Evolutionary conservation across 2,888 invertebrate species (phyloP).

Genomic region (Podotricha telesiphe): DNA sequence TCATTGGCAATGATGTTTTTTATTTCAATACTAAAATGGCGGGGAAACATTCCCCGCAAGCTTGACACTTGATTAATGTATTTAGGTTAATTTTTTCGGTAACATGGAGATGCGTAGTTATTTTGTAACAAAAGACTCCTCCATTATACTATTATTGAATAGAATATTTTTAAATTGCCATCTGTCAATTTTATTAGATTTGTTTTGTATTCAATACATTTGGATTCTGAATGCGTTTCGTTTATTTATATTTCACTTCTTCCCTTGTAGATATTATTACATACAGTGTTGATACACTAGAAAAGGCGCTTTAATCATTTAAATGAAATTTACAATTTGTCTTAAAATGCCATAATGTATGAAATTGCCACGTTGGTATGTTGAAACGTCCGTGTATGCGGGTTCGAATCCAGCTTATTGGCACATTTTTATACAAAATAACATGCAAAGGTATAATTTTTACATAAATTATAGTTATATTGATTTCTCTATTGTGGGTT

Average conservation of each 20-base stretch:
- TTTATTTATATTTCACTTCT: conserved; percentile 29
- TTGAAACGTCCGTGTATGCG: too few relatives aligned
- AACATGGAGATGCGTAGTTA: conserved; percentile 5
- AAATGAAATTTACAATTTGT: too few relatives aligned
- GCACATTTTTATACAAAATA: too few relatives aligned
- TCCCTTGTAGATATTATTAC: too few relatives aligned
- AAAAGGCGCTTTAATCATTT: too few relatives aligned
- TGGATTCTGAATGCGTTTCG: conserved; percentile 71
- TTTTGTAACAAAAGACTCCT: conserved; percentile 44
- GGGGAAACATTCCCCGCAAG: conserved; percentile 24
- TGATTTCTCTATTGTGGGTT: too few relatives aligned
- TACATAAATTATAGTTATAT: too few relatives aligned
- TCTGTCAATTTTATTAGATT: conserved; percentile 78
- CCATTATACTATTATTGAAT: conserved; percentile 71
- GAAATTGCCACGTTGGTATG: too few relatives aligned
- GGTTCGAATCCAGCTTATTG: too few relatives aligned
- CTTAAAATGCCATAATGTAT: too few relatives aligned
- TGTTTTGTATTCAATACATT: conserved; percentile 83
- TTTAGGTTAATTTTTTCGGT: conserved; percentile 30
- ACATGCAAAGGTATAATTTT: too few relatives aligned
- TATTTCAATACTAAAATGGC: conserved; percentile 6
- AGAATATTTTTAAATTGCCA: conserved; percentile 78
- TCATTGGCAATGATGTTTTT: conserved; percentile 1
- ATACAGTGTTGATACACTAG: too few relatives aligned
- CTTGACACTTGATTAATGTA: conserved; percentile 25